These are phyloP conservation scores for Yponomeuta evonymella DNA, from an alignment of 2,888 invertebrate genomes.

Conservation along the genomic window DNA sequence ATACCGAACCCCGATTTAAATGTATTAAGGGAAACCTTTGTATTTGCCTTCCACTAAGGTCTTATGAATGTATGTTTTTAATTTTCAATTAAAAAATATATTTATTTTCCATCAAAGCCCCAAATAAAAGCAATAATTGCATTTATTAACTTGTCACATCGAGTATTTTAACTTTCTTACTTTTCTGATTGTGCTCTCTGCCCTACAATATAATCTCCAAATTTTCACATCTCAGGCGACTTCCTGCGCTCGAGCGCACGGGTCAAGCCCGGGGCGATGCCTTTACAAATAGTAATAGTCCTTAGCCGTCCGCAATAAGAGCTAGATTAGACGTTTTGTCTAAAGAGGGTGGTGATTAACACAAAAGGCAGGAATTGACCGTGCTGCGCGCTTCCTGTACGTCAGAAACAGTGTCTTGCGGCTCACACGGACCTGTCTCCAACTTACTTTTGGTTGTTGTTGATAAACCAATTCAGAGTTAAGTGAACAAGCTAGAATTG, in stretches of 20 bases:
- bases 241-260: constrained; percentile 48
- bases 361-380: constrained; percentile 60
- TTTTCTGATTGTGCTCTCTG: neutral
- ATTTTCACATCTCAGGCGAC: constrained; percentile 55
- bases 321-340: neutral
- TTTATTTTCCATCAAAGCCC: no score
- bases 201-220: constrained; percentile 37
- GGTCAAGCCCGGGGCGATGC: constrained; percentile 38
- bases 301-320: constrained; percentile 8
- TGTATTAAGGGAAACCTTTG: neutral
- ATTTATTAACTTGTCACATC: no score
- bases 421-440: constrained; percentile 9
- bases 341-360: constrained; percentile 15
- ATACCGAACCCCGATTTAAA: no score
- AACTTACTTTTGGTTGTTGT: neutral
- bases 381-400: constrained; percentile 57
- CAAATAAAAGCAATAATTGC: no score
- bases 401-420: constrained; percentile 29
- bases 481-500: no score
- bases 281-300: constrained; percentile 14
- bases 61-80: no score
- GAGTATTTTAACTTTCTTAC: no score
- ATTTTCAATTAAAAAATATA: no score
- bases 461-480: neutral
- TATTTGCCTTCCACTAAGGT: no score